These are phyloP conservation scores for Palloptera scutellata DNA, from an alignment of 2,888 invertebrate species.

Conservation along the genomic window DNA sequence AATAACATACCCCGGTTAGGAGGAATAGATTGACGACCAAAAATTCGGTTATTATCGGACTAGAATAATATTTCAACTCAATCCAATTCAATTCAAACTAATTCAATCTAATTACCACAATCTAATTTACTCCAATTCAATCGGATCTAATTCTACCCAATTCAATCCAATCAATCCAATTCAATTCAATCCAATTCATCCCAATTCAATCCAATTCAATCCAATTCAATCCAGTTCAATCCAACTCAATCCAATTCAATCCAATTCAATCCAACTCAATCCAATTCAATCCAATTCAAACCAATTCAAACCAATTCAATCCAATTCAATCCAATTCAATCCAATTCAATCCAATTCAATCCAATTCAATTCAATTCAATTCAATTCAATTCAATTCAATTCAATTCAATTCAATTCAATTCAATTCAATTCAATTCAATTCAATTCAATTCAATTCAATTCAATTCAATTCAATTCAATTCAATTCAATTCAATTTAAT, in stretches of 20 bases:
- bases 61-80: too few relatives aligned
- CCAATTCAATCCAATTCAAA: not conserved
- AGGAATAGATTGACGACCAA: too few relatives aligned
- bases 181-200: conserved; percentile 1
- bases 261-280: conserved; percentile 7
- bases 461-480: not conserved
- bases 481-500: not conserved
- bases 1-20: too few relatives aligned
- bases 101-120: not conserved
- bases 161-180: not conserved
- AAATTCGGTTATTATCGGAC: too few relatives aligned
- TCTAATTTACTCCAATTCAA: conserved; percentile 3
- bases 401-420: not conserved
- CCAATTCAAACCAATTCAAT: conserved; percentile 3
- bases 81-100: not conserved
- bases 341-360: not conserved
- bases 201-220: not conserved
- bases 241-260: conserved; percentile 1
- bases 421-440: not conserved
- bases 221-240: conserved; percentile 6
- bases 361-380: not conserved
- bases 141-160: not conserved
- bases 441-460: not conserved
- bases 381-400: not conserved
- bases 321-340: conserved; percentile 1